Evolutionary conservation across 1,140 invertebrate genomes (phyloP), one percentile per base, ranked within the genome.

Genomic region (Sycophila sp.): DNA sequence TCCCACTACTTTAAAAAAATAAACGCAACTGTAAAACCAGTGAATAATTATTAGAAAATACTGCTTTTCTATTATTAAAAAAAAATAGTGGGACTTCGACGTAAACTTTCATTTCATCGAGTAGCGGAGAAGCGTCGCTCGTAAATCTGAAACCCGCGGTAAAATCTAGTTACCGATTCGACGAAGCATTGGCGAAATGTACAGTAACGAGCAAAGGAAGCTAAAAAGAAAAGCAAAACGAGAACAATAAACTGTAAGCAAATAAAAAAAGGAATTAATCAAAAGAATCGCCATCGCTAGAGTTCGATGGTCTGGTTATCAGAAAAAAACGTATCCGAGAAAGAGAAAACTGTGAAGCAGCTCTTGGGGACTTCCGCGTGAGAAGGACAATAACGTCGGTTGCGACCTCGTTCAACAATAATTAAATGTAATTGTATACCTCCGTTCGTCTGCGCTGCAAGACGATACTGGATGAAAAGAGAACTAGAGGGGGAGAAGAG

Each of bases 351-450:
- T 58, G 51, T 64, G 13, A 59, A 59, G 40, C 30, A 65, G 26
- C 45, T 65, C 26, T 66, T 36, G 63, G 66, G 62, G 69, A 71
- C 69, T 59, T 71, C 60, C 62, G 62, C 53, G 42, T 65, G 47
- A 71, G 40, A 70, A 70, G 51, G 69, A 71, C 69, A 71, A 71
- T 71, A 71, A 71, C 55, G 62, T 65, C 59, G 62, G 40, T 71
- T 70, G 69, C 69, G 59, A 70, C 69, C 60, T 71, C 40, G 62
- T 71, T 66, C 69, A 71, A 71, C 51, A 71, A 71, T 71, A 71
- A 71, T 59, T 65, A 71, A 65, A 49, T 71, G 63, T 71, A 71
- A 71, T 66, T 71, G 55, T 71, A 58, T 58, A 66, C 40, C 42
- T 65, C 59, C 19, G 49, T 63, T 66, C 55, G 40, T 51, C 53